Percentiles rank a stretch among this genome's conserved stretches.
phyloP scores from a whole-genome alignment of 2,888 invertebrate species.

The Polylopha cassiicola region DNA sequence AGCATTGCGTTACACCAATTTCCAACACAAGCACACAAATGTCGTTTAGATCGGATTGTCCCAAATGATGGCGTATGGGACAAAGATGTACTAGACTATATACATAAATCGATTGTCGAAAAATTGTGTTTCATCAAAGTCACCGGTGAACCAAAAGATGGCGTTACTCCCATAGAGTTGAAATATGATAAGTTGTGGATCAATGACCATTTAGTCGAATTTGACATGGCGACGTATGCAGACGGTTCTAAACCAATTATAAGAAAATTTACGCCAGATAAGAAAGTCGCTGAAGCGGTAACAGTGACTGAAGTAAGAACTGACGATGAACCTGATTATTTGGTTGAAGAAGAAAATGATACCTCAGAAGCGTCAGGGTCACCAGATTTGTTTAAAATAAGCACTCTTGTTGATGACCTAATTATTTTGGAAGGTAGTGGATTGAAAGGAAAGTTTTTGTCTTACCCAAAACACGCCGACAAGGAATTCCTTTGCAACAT shows the following conservation, averaged over 20 bases:
- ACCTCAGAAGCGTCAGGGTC: conserved; percentile 31
- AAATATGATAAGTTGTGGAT: conserved; percentile 27
- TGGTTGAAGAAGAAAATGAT: conserved; percentile 24
- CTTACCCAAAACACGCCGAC: conserved; percentile 2
- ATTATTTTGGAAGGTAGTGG: too few species aligned
- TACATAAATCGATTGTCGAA: conserved; percentile 66
- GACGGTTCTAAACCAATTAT: conserved; percentile 24
- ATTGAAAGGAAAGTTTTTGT: too few species aligned
- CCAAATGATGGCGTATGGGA: conserved; percentile 41
- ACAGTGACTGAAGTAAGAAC: conserved; percentile 3
- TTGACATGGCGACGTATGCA: conserved; percentile 25
- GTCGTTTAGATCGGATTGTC: conserved; percentile 46
- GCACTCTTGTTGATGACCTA: conserved; percentile 7
- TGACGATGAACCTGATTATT: conserved; percentile 18
- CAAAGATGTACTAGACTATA: conserved; percentile 60
- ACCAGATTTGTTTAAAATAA: conserved; percentile 33
- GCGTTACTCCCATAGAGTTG: conserved; percentile 22
- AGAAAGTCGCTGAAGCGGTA: background rate
- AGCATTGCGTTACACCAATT: conserved; percentile 72
- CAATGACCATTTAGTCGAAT: conserved; percentile 35
- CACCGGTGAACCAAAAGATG: conserved; percentile 32
- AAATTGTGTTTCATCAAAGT: conserved; percentile 54
- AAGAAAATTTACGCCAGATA: conserved; percentile 1
- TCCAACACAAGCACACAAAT: conserved; percentile 77
- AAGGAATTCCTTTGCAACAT: conserved; percentile 11